Percentiles rank a stretch among this genome's conserved stretches.
Conservation (phyloP, 1,140 invertebrate genomes). For the Drosophila pectinifera region DNA sequence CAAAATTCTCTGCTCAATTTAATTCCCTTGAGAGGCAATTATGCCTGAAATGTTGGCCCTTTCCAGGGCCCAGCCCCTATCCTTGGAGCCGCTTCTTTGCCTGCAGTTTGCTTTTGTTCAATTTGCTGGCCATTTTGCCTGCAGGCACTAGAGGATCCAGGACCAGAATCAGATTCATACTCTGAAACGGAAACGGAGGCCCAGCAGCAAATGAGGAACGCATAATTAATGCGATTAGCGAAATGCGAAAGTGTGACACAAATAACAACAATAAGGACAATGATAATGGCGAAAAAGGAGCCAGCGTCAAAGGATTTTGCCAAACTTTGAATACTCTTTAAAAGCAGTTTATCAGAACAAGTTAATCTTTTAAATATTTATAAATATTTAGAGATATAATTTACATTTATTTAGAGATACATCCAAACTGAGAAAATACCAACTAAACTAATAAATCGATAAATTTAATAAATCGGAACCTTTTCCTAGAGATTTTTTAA, state of each 20-base stretch:
- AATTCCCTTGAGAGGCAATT: slow-evolving; percentile 79
- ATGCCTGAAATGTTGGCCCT: slow-evolving; percentile 50
- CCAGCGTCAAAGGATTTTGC: neutral
- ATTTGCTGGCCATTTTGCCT: slow-evolving; percentile 66
- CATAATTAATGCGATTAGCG: slow-evolving; percentile 83
- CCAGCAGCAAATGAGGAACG: slow-evolving; percentile 77
- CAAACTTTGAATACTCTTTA: neutral
- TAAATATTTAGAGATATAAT: neutral
- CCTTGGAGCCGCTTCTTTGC: slow-evolving; percentile 15
- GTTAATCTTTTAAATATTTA: neutral
- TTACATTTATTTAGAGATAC: neutral
- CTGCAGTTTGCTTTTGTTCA: slow-evolving; percentile 65
- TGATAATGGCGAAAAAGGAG: slow-evolving; percentile 39
- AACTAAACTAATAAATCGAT: neutral
- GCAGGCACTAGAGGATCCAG: slow-evolving; percentile 49
- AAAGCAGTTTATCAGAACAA: neutral
- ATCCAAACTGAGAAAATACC: neutral
- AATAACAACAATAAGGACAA: slow-evolving; percentile 75
- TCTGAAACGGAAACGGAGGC: slow-evolving; percentile 54
- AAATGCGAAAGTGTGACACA: slow-evolving; percentile 76
- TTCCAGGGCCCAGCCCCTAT: slow-evolving; percentile 4
- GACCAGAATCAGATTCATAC: slow-evolving; percentile 6
- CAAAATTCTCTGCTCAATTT: slow-evolving; percentile 63
- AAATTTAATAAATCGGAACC: too few species aligned
- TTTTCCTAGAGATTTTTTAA: too few species aligned